Base-by-base conservation (phyloP, 2,797 vertebrate species). In the Peromyscus aztecus region DNA sequence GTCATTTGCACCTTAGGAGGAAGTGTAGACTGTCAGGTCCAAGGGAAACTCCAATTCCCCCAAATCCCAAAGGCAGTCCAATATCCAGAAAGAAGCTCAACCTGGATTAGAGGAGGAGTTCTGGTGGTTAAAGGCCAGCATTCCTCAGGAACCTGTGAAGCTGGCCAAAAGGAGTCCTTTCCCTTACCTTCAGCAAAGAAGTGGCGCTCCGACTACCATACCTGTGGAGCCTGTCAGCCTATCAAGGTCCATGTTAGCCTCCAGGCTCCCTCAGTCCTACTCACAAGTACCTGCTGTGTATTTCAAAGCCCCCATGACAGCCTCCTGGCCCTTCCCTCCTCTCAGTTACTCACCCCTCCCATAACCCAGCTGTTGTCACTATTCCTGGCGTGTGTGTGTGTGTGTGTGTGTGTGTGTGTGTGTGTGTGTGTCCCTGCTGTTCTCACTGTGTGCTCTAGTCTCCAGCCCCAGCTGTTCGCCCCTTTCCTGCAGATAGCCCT, bases 391-490 rank as follows among this genome's bases (percentile, higher is more conserved):
- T 52, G 12, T 52, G 49, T 14, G 49, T 14, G 12, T 52, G 49
- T 14, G 49, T 3, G 49, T 13, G 49, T 52, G 49, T 52, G 49
- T 52, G 49, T 52, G 49, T 52, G 49, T 52, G 49, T 52, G 49
- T 52, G 49, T 49, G 10, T 49, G 49, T 49, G 10, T 12, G 27
- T 9, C 10, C 17, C 61, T 34, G 40, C 29, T 17, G 0, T 13
- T 3, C 11, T 49, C 61, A 67, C 61, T 12, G 7, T 4, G 10
- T 61, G 14, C 40, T 65, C 40, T 13, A 21, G 7, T 8, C 61
- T 23, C 81, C 31, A 9, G 1, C 59, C 23, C 17, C 1, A 4
- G 29, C 61, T 49, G 0, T 7, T n/a, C 31, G 0, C 19, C 61
- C 3, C 10, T 46, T 59, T 9, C 81, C 61, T 4, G 11, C 29